A percentile compares a stretch with the other conserved stretches of the same genome.
phyloP scores from a whole-genome alignment of 2,888 invertebrate genomes.

The Cantharis rustica region DNA sequence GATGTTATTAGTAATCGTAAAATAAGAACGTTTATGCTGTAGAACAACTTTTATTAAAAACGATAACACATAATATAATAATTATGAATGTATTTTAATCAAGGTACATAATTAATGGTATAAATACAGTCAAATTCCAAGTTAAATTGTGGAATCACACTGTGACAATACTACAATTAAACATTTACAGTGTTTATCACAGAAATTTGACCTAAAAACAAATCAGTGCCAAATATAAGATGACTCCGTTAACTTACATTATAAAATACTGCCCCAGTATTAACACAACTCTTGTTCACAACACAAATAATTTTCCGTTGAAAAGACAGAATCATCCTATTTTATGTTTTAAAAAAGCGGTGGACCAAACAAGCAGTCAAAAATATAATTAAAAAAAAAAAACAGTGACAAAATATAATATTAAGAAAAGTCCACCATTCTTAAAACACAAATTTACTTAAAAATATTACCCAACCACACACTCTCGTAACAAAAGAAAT shows the following conservation, averaged over 20 bases:
- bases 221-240: slow-evolving; percentile 28
- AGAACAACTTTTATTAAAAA: slow-evolving; percentile 3
- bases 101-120: slow-evolving; percentile 30
- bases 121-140: slow-evolving; percentile 32
- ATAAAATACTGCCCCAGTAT: neutral
- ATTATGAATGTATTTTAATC: slow-evolving; percentile 16
- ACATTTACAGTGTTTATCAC: slow-evolving; percentile 39
- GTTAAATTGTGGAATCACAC: slow-evolving; percentile 25
- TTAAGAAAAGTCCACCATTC: neutral
- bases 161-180: slow-evolving; percentile 16
- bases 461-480: neutral
- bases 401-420: neutral
- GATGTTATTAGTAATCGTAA: neutral
- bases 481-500: slow-evolving; percentile 1
- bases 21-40: neutral
- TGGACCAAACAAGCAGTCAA: neutral
- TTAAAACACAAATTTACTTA: neutral
- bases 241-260: slow-evolving; percentile 5
- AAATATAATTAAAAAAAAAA: neutral
- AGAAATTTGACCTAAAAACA: slow-evolving; percentile 46
- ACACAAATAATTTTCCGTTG: neutral
- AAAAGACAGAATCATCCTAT: neutral
- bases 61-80: slow-evolving; percentile 5
- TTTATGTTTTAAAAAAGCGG: neutral
- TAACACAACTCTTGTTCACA: neutral